Evolutionary conservation across 2,113 vertebrate species (phyloP).

Genomic region (Blennius ocellaris): DNA sequence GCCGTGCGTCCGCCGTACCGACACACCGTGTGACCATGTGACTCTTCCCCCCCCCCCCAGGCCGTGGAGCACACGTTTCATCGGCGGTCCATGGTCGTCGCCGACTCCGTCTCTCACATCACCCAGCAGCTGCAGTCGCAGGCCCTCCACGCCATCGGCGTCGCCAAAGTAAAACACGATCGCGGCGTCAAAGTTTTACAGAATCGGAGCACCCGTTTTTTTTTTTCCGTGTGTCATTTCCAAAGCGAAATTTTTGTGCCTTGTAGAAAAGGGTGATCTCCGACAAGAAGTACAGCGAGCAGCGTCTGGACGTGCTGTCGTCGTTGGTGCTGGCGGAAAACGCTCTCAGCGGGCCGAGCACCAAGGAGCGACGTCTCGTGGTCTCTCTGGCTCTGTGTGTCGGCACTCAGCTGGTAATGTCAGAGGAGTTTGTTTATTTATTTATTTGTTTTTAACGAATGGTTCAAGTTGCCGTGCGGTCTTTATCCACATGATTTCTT

Average conservation of each 20-base stretch:
- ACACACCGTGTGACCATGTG: background rate
- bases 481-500: background rate
- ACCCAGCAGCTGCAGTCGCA: conserved; percentile 94
- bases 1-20: background rate
- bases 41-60: conserved; percentile 72
- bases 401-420: conserved; percentile 93
- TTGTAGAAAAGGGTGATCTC: conserved; percentile 97
- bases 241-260: background rate
- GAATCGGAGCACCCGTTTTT: background rate
- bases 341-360: conserved; percentile 93
- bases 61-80: conserved; percentile 96
- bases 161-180: conserved; percentile 88
- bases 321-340: conserved; percentile 96
- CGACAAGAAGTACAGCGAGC: conserved; percentile 99
- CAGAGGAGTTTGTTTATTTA: too few relatives aligned
- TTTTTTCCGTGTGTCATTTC: background rate
- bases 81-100: conserved; percentile 93
- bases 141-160: conserved; percentile 90
- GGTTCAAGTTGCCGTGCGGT: background rate
- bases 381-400: conserved; percentile 93
- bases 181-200: too few relatives aligned
- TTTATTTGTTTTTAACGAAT: conserved; percentile 25
- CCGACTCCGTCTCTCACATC: conserved; percentile 96
- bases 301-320: conserved; percentile 96
- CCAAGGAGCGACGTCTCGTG: conserved; percentile 92